Conservation (phyloP, 2,888 invertebrate species). For the Tortrix viridana region DNA sequence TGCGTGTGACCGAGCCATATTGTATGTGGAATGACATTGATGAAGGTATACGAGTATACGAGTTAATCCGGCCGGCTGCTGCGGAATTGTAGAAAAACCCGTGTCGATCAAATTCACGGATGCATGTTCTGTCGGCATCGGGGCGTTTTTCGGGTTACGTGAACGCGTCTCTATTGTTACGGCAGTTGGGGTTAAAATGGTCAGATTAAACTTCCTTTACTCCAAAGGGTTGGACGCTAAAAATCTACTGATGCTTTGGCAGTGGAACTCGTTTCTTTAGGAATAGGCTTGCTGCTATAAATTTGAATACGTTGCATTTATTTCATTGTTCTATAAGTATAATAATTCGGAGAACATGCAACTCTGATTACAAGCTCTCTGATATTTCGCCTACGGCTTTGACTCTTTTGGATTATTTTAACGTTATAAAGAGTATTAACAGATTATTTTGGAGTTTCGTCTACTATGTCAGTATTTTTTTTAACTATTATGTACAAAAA, state of each 20-base stretch:
- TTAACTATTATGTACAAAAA: too few relatives aligned
- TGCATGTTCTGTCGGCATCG: conserved; percentile 7
- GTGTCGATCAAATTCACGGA: conserved; percentile 47
- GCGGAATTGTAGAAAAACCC: conserved; percentile 44
- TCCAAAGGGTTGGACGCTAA: neutral
- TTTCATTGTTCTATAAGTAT: too few relatives aligned
- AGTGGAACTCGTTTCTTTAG: neutral
- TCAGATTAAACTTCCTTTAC: neutral
- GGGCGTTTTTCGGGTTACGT: neutral
- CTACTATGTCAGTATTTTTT: too few relatives aligned
- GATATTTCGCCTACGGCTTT: too few relatives aligned
- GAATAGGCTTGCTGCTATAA: neutral
- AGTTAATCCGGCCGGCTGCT: conserved; percentile 45
- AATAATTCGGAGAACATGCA: too few relatives aligned
- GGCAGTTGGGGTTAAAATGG: neutral
- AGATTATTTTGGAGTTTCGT: too few relatives aligned
- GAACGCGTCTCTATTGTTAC: neutral
- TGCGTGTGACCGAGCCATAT: conserved; percentile 45
- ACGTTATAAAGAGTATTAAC: too few relatives aligned
- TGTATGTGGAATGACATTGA: conserved; percentile 46
- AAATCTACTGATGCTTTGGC: neutral
- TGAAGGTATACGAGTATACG: conserved; percentile 44
- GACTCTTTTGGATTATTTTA: too few relatives aligned
- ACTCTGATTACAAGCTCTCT: too few relatives aligned
- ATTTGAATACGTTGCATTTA: too few relatives aligned